Conservation (phyloP, 2,113 vertebrate genomes). For the Xiphophorus couchianus region DNA sequence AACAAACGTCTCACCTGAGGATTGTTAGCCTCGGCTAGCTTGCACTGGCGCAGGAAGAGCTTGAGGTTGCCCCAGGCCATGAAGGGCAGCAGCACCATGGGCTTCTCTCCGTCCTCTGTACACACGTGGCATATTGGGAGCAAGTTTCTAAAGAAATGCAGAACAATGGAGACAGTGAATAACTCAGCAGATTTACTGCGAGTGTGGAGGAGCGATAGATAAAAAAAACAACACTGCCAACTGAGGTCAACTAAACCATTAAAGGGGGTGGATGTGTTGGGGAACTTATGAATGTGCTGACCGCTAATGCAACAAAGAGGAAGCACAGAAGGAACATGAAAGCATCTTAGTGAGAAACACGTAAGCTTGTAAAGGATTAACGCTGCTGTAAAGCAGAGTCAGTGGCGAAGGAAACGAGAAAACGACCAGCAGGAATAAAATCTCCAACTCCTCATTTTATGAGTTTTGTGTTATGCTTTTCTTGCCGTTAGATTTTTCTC, state of each 20-base stretch:
- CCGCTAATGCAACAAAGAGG: not conserved
- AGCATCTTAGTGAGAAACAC: not conserved
- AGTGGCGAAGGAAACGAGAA: no score
- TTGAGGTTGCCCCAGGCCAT: constrained; percentile 99
- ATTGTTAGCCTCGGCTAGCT: constrained; percentile 98
- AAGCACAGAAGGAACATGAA: not conserved
- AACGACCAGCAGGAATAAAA: not conserved
- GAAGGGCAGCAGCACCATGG: constrained; percentile 95
- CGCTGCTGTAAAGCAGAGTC: no score
- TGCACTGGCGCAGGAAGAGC: constrained; percentile 97
- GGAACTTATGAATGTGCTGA: not conserved
- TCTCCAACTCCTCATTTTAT: not conserved
- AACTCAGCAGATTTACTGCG: not conserved
- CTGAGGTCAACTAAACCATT: not conserved
- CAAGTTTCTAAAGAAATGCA: constrained; percentile 85
- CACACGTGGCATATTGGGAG: constrained; percentile 95
- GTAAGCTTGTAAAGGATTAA: not conserved
- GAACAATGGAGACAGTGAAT: not conserved
- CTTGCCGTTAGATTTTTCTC: not conserved
- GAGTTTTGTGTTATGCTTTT: no score
- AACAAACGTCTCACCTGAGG: constrained; percentile 87
- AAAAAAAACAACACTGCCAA: not conserved
- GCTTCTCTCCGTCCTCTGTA: constrained; percentile 96
- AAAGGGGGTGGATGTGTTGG: constrained; percentile 34
- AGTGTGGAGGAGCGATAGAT: not conserved